Evolutionary conservation across 2,888 invertebrate genomes (phyloP), one percentile per base, ranked within the genome.

Genomic region (Ornithoptera priamus): DNA sequence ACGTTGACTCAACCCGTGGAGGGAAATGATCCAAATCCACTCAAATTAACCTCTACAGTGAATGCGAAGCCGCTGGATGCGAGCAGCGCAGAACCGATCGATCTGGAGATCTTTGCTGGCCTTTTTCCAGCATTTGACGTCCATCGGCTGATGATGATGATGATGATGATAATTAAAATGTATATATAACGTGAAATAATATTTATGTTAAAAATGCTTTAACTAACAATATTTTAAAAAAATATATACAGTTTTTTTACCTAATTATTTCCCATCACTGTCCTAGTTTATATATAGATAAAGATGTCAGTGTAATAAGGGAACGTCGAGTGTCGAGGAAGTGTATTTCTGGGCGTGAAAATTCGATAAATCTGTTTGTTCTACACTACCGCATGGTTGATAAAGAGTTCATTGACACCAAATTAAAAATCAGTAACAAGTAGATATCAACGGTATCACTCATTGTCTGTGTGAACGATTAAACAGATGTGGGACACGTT

Each of bases 331-430:
- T 30, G 53, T 39, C 53, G 7, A 22, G 30, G 53, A 67, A 58
- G 36, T 20, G 50, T 62, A 42, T 58, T n/a, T 50, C 65, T 30
- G 30, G 65, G 65, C 66, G 69, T 69, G 65, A 66, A 69, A 58
- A 65, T 62, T 66, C 39, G 69, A 69, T 69, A 69, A 60, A 61
- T n/a, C 2, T 69, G 69, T 69, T 69, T 66, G 50, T 65, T 58
- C 50, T 60, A 53, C 36, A 42, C 42, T 65, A 30, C 20, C 30
- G 62, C 57, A 12, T 7, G 24, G 15, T 50, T 22, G 65, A 66
- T 66, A 66, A 57, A 36, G 57, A 58, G 69, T 66, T 69, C 69
- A 69, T 24, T 69, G 69, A 62, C 69, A 22, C 65, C 62, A 62
- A 39, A 69, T 57, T 62, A 64, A 62, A 62, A 66, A 30, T 53